A percentile compares a stretch with the other conserved stretches of the same genome.
These are phyloP conservation scores for Chelonus formosanus DNA, from an alignment of 2,888 invertebrate species.

Conservation along the genomic window DNA sequence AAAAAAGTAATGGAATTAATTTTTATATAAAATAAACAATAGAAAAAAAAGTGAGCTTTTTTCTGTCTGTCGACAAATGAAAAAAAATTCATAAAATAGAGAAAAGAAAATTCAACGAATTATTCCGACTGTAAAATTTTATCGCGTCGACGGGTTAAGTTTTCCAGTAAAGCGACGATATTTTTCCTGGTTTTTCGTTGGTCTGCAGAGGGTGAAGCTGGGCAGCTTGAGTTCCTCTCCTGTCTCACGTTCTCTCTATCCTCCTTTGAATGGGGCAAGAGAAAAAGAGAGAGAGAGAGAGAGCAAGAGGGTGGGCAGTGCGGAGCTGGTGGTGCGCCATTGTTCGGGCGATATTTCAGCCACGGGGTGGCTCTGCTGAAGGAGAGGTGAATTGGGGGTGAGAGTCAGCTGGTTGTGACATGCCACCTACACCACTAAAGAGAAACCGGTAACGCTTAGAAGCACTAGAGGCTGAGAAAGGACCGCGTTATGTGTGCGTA, in stretches of 20 bases:
- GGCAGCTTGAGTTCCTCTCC: slow-evolving; percentile 32
- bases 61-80: neutral
- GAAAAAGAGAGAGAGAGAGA: slow-evolving; percentile 25
- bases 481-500: slow-evolving; percentile 41
- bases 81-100: slow-evolving; percentile 16
- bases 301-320: slow-evolving; percentile 15
- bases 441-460: slow-evolving; percentile 60
- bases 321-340: slow-evolving; percentile 46
- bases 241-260: slow-evolving; percentile 37
- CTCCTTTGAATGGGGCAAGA: slow-evolving; percentile 26
- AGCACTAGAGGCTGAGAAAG: slow-evolving; percentile 57
- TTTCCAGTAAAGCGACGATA: slow-evolving; percentile 52
- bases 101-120: slow-evolving; percentile 33
- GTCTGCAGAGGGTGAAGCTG: slow-evolving; percentile 35
- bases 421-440: slow-evolving; percentile 62
- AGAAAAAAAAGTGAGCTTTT: too few species aligned
- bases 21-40: slow-evolving; percentile 5
- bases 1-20: slow-evolving; percentile 2
- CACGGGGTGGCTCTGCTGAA: slow-evolving; percentile 52
- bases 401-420: slow-evolving; percentile 66
- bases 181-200: slow-evolving; percentile 48
- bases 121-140: slow-evolving; percentile 56
- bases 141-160: slow-evolving; percentile 53
- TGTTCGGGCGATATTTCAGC: slow-evolving; percentile 64
- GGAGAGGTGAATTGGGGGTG: slow-evolving; percentile 47